Percentiles rank a stretch among this genome's conserved stretches.
phyloP scores from a whole-genome alignment of 2,797 vertebrate genomes.

The Scolopax rusticola region DNA sequence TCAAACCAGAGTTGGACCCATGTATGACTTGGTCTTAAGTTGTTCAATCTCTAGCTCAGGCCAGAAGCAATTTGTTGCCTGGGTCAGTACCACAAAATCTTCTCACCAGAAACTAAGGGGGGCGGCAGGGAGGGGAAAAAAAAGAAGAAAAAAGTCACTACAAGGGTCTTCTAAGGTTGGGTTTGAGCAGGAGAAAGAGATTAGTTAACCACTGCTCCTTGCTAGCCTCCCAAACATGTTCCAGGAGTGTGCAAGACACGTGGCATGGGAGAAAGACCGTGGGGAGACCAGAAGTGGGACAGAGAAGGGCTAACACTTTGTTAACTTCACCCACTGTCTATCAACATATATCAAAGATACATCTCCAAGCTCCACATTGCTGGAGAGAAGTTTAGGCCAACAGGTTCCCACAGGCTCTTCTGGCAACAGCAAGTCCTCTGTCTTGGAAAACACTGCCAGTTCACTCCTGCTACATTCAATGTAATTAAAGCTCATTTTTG shows the following conservation, averaged over 20 bases:
- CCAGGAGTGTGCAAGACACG: rapidly evolving
- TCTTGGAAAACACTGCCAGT: neutral
- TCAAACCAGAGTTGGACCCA: neutral
- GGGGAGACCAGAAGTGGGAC: neutral
- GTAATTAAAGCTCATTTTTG: neutral
- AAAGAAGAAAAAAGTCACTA: neutral
- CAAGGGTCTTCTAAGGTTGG: neutral
- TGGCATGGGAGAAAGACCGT: neutral
- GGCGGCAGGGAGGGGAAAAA: neutral
- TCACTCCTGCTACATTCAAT: neutral
- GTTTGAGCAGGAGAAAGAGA: neutral
- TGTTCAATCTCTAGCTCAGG: neutral
- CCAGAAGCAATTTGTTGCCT: neutral
- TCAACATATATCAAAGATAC: neutral
- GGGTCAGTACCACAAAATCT: neutral
- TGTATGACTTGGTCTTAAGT: rapidly evolving
- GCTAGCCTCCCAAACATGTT: neutral
- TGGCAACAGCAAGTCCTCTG: neutral
- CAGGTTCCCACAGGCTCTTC: neutral
- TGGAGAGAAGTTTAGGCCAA: neutral
- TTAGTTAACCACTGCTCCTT: neutral
- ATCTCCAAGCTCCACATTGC: neutral
- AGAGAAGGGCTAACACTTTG: neutral
- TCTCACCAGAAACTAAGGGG: neutral
- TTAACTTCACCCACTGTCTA: neutral